Evolutionary conservation across 2,113 vertebrate species (phyloP), one percentile per base, ranked within the genome.

Genomic region (Alligator mississippiensis): DNA sequence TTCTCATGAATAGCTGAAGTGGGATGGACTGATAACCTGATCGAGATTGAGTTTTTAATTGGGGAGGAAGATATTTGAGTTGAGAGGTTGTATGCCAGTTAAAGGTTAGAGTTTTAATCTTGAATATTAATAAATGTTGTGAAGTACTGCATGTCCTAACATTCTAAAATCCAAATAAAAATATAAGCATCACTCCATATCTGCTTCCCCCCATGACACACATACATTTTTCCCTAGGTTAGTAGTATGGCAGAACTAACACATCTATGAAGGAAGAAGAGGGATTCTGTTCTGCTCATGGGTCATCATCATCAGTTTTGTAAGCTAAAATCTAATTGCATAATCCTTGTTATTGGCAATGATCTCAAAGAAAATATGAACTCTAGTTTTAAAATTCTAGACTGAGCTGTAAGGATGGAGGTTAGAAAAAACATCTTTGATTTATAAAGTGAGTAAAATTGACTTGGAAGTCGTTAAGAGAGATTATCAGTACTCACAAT

Each of bases 231-330:
- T 77, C 58, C 59, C 81, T 66, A 59, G 60, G 24, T 0, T 1
- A 78, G 77, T 77, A 30, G 55, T 62, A 27, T 14, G 27, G 21
- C 91, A 83, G 81, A 15, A 30, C 34, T 59, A 38, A 68, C 88
- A 84, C 47, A 38, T 54, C 59, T 22, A 47, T 5, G 28, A 18
- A 81, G 63, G 82, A 92, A 93, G 55, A 88, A 92, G 85, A 76
- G 76, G 28, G 60, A 80, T 9, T 59, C 13, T 88, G 38, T 63
- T 90, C 86, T 72, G 28, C 68, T 86, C 0, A 0, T 57, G 81
- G 59, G 30, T 87, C 24, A 21, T 16, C 84, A 55, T 24, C 24
- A n/a, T 0, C 66, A 47, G 47, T 47, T 10, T 8, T 77, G 80
- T 87, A 82, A 72, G 57, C 54, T 72, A 14, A 88, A 88, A 77